Conservation (phyloP, 2,888 invertebrate species). For the Lacanobia oleracea region DNA sequence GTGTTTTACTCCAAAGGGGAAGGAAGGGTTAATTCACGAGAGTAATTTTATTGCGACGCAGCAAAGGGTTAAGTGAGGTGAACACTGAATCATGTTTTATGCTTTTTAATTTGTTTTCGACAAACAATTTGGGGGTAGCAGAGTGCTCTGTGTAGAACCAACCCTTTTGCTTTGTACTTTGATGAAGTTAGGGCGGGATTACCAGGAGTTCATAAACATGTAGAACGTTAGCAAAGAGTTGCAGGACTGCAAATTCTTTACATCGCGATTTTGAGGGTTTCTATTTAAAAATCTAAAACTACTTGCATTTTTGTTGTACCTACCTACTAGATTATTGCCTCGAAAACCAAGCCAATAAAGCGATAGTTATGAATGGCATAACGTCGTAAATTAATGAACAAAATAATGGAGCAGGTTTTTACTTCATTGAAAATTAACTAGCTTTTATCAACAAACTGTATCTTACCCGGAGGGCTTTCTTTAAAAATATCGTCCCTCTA, state of each 20-base stretch:
- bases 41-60: slow-evolving; percentile 84
- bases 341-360: not conserved
- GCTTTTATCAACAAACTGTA: slow-evolving; percentile 44
- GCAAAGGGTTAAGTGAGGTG: slow-evolving; percentile 84
- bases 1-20: slow-evolving; percentile 68
- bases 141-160: slow-evolving; percentile 38
- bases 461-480: slow-evolving; percentile 60
- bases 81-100: slow-evolving; percentile 85
- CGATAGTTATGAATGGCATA: slow-evolving; percentile 1
- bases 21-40: slow-evolving; percentile 78
- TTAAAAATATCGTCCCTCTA: slow-evolving; percentile 75
- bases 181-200: slow-evolving; percentile 28
- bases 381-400: slow-evolving; percentile 8
- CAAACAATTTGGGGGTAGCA: slow-evolving; percentile 70
- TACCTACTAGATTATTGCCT: not conserved
- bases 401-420: slow-evolving; percentile 24
- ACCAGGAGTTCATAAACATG: slow-evolving; percentile 36
- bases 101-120: slow-evolving; percentile 87
- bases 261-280: no score
- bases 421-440: slow-evolving; percentile 35
- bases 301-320: not conserved
- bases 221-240: not conserved
- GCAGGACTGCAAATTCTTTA: not conserved
- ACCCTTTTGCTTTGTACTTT: slow-evolving; percentile 38
- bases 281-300: no score